These are phyloP conservation scores for Colinus virginianus DNA, from an alignment of 2,113 vertebrate genomes.

Conservation along the genomic window DNA sequence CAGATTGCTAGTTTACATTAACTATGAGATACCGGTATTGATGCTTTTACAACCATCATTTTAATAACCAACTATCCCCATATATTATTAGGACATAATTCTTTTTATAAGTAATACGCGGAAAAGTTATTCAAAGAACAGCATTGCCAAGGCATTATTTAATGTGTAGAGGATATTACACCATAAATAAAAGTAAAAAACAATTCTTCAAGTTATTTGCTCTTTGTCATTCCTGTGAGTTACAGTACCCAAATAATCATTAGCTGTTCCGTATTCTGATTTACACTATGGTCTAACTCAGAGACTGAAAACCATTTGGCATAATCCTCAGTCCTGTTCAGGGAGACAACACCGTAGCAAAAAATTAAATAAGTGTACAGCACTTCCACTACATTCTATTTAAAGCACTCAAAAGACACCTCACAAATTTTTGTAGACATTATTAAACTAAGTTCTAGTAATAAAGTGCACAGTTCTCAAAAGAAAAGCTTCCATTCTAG, in stretches of 20 bases:
- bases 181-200: not conserved
- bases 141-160: not conserved
- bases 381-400: not conserved
- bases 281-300: not conserved
- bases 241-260: not conserved
- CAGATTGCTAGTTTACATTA: not conserved
- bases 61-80: not conserved
- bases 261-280: not conserved
- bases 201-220: not conserved
- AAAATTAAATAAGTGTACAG: not conserved
- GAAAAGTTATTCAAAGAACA: not conserved
- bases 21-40: not conserved
- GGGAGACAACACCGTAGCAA: not conserved
- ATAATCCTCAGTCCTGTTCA: not conserved
- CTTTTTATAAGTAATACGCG: too few relatives aligned
- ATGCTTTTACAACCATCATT: not conserved
- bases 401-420: not conserved
- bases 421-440: not conserved
- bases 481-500: not conserved
- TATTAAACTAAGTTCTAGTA: not conserved
- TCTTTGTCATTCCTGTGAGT: not conserved
- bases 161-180: not conserved
- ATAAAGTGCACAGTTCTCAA: not conserved
- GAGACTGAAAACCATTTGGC: not conserved
- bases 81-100: not conserved